Percentiles rank a stretch among this genome's conserved stretches.
phyloP scores from a whole-genome alignment of 53 echinoderm and acorn worm genomes.

The Pentamera pediparva region DNA sequence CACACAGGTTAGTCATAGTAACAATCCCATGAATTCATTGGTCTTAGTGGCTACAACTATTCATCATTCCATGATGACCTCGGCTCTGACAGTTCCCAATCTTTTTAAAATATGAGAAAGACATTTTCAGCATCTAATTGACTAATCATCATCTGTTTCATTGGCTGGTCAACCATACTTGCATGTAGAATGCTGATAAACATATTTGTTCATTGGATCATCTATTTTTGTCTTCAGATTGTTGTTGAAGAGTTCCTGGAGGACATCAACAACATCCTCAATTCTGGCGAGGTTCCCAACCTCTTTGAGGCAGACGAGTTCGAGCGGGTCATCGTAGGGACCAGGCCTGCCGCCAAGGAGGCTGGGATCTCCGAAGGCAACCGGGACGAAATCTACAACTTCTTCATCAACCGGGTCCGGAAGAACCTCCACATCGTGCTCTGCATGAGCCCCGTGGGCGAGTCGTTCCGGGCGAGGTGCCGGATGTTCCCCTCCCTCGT shows the following conservation, averaged over 20 bases:
- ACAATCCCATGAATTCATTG: no score
- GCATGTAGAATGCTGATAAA: no score
- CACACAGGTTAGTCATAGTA: no score
- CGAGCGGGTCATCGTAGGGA: slow-evolving; percentile 87
- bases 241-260: slow-evolving; percentile 97
- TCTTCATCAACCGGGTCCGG: slow-evolving; percentile 96
- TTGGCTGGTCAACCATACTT: no score
- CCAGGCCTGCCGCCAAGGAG: slow-evolving; percentile 78
- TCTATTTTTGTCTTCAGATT: slow-evolving; percentile 43
- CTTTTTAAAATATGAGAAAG: no score
- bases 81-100: no score
- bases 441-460: slow-evolving; percentile 99
- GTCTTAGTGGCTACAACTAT: slow-evolving; percentile 63
- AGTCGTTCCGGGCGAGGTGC: slow-evolving; percentile 83
- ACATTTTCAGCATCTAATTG: no score
- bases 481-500: slow-evolving; percentile 98
- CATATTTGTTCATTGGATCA: no score
- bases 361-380: slow-evolving; percentile 93
- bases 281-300: slow-evolving; percentile 97
- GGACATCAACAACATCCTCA: slow-evolving; percentile 99
- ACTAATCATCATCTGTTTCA: no score
- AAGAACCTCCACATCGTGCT: slow-evolving; percentile 98
- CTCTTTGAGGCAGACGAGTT: slow-evolving; percentile 93
- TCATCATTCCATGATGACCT: slow-evolving; percentile 95
- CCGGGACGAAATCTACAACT: slow-evolving; percentile 98